Base-by-base conservation (phyloP, 2,888 invertebrate genomes). In the Notodonta dromedarius region DNA sequence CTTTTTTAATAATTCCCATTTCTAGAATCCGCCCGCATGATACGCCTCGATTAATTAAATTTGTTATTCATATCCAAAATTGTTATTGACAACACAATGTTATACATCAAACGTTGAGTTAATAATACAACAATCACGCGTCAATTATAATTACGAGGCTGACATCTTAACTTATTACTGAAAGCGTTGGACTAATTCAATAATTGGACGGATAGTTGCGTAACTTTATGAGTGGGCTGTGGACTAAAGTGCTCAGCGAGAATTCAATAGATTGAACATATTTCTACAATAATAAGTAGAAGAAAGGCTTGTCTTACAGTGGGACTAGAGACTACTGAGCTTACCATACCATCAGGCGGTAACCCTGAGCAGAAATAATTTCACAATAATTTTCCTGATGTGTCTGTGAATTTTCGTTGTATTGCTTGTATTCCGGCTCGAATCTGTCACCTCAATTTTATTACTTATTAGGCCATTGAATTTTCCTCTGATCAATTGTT, bases 61-160 rank as follows among this genome's bases (percentile, higher is more conserved):
- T 62, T 24, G 24, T 24, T 2, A 24, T 24, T 24, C 24, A 24
- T n/a, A 56, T 50, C 7, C 56, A 69, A 54, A 24, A 70, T 66
- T 65, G 51, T 62, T 51, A 67, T 61, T 59, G 64, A 67, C 63
- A 50, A 60, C 61, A 62, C 65, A 66, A 63, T 64, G 60, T 56
- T 46, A 57, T 61, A 63, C 63, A 55, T 67, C 65, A 67, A 69
- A 66, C 60, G 62, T 65, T 67, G 69, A 62, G 61, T 69, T 73
- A 72, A 78, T 75, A 74, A 73, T 66, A 67, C 70, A 74, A 80
- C 79, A 83, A 85, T 85, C 75, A 80, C 75, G 78, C 74, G 89
- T 89, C 90, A 90, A 86, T 90, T 85, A 83, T 81, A 89, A 89
- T 90, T 83, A 76, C 77, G 65, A 59, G 69, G 67, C 64, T 73